Percentiles rank a stretch among this genome's conserved stretches.
Evolutionary conservation across 2,888 invertebrate species (phyloP).

Genomic region (Meteorus colon): DNA sequence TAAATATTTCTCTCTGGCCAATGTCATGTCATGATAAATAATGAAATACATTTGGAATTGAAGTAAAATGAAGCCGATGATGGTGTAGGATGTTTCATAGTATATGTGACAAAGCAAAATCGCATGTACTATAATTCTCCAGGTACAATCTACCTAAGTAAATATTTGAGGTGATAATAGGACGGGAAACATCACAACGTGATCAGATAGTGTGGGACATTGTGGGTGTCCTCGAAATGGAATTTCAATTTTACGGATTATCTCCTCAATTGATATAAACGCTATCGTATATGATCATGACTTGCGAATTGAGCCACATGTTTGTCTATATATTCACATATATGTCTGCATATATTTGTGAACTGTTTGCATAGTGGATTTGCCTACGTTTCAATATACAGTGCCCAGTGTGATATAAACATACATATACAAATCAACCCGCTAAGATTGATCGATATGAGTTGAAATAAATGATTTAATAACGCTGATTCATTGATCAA

Average conservation of each 20-base stretch:
- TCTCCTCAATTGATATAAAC: conserved; percentile 22
- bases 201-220: conserved; percentile 7
- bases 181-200: conserved; percentile 36
- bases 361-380: not conserved
- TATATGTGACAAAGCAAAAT: conserved; percentile 25
- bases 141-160: conserved; percentile 42
- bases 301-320: conserved; percentile 21
- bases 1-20: not conserved
- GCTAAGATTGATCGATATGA: not conserved
- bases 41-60: not conserved
- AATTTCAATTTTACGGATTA: conserved; percentile 50
- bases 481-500: too few species aligned
- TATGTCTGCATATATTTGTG: not conserved
- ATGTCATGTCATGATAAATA: conserved; percentile 8
- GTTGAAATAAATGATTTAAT: not conserved
- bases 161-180: conserved; percentile 47
- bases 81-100: conserved; percentile 9
- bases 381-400: not conserved
- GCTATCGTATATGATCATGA: conserved; percentile 17
- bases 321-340: not conserved
- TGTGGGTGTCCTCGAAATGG: conserved; percentile 34
- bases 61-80: not conserved
- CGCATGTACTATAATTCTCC: conserved; percentile 30
- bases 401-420: not conserved
- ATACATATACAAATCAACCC: not conserved